A percentile compares a stretch with the other conserved stretches of the same genome.
phyloP scores from a whole-genome alignment of 2,797 vertebrate genomes.

The Pachyuromys duprasi region DNA sequence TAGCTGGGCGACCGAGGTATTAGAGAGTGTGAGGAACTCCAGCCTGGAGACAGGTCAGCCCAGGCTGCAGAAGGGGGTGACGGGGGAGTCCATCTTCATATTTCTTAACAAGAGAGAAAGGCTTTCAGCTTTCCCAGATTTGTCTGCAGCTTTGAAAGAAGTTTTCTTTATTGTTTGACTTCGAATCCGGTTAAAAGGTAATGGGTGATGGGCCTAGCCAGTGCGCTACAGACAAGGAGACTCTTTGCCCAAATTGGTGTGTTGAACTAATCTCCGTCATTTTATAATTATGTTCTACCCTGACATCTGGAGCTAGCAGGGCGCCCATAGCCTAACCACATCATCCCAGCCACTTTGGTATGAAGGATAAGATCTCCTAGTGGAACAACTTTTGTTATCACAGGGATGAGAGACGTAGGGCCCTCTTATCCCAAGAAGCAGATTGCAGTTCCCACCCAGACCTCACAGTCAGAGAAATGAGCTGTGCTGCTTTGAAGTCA shows the following conservation, averaged over 20 bases:
- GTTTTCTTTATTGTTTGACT: constrained; percentile 25
- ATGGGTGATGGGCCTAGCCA: neutral
- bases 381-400: neutral
- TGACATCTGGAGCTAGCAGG: neutral
- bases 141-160: constrained; percentile 31
- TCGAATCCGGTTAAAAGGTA: neutral
- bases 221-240: neutral
- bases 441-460: neutral
- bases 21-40: neutral
- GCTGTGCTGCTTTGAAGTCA: neutral
- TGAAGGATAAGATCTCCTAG: neutral
- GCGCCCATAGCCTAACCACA: neutral
- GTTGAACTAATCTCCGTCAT: neutral
- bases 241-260: neutral
- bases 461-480: neutral
- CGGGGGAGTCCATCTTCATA: neutral
- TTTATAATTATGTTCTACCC: neutral
- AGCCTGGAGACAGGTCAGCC: neutral
- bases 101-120: neutral
- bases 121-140: constrained; percentile 21
- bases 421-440: neutral
- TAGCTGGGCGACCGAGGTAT: neutral
- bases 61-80: too few species aligned
- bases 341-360: neutral
- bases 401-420: neutral